Evolutionary conservation across 37 sponge, comb jelly and placozoan species (phyloP).

Genomic region (Sycon ciliatum): DNA sequence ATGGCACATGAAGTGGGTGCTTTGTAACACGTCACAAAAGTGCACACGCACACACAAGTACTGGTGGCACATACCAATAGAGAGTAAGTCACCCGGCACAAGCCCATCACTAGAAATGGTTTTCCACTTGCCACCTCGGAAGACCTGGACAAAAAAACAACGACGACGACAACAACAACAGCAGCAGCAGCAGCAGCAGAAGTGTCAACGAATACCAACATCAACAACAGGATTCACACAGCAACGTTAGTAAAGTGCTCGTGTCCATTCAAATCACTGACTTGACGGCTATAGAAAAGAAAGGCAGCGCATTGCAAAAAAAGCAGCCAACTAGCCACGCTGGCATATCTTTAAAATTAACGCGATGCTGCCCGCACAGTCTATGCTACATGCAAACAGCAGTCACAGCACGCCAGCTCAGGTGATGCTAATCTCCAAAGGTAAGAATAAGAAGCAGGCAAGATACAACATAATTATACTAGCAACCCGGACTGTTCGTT

Average conservation of each 20-base stretch:
- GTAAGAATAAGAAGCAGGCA: too few relatives aligned
- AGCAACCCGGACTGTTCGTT: too few relatives aligned
- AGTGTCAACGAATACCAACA: background rate
- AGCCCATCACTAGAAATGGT: conserved; percentile 57
- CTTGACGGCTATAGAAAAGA: too few relatives aligned
- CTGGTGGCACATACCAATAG: conserved; percentile 13
- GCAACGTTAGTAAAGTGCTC: background rate
- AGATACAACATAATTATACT: too few relatives aligned
- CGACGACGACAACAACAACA: conserved; percentile 9
- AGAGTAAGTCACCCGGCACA: conserved; percentile 84
- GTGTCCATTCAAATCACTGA: background rate
- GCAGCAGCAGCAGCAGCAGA: background rate
- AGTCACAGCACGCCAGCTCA: too few relatives aligned
- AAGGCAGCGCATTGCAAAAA: too few relatives aligned
- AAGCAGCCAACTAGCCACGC: too few relatives aligned
- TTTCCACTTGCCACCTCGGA: conserved; percentile 65
- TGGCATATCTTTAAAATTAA: too few relatives aligned
- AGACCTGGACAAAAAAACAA: conserved; percentile 32
- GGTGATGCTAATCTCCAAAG: too few relatives aligned
- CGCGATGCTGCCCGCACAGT: too few relatives aligned
- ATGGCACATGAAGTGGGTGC: too few relatives aligned
- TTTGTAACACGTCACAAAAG: conserved; percentile 10
- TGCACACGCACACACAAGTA: background rate
- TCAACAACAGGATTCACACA: background rate
- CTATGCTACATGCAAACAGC: too few relatives aligned